Base-by-base conservation (phyloP, 53 echinoderm and acorn worm genomes). In the Luidia sarsii region DNA sequence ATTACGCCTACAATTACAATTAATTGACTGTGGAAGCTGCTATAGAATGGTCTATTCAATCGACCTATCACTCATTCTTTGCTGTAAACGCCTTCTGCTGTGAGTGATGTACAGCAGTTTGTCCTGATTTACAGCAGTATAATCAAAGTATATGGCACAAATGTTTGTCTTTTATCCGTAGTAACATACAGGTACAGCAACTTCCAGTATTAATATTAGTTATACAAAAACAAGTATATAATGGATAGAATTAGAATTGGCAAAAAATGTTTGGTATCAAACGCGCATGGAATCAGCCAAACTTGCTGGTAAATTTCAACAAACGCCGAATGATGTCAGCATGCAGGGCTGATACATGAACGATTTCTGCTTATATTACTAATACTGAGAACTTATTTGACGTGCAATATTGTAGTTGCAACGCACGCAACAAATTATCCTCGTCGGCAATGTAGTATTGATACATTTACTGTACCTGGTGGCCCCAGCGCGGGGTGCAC, bases 51-150 rank as follows among this genome's bases (percentile, higher is more conserved):
- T 62, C 32, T 33, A 33, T 62, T 62, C 32, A 68, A 46, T 29
- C 4, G 30, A 48, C 33, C 29, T 48, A 27, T 18, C 19, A 48
- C 33, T 50, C 27, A 14, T 19, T 25, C 27, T 50, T 50, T 70
- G 36, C 32, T 25, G 32, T 18, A 33, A 33, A 28, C 33, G 53
- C 70, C 70, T 70, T 33, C 52, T 38, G 65, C 65, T 65, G 65
- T 22, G 37, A 65, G 65, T 65, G 65, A 65, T n/a, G 23, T 7
- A 65, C 70, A 70, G 70, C 52, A 70, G 70, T 70, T 70, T 70
- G 70, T 29, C 52, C 70, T 14, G 70, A 70, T 52, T 52, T 34
- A n/a, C 36, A 51, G 33, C 20, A 52, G 33, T 0, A 52, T 33
- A 70, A 38, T 19, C 20, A 38, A n/a, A 38, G 38, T 16, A 20